Evolutionary conservation across 2,888 invertebrate species (phyloP).

Genomic region (Parapristionchus giblindavisi): DNA sequence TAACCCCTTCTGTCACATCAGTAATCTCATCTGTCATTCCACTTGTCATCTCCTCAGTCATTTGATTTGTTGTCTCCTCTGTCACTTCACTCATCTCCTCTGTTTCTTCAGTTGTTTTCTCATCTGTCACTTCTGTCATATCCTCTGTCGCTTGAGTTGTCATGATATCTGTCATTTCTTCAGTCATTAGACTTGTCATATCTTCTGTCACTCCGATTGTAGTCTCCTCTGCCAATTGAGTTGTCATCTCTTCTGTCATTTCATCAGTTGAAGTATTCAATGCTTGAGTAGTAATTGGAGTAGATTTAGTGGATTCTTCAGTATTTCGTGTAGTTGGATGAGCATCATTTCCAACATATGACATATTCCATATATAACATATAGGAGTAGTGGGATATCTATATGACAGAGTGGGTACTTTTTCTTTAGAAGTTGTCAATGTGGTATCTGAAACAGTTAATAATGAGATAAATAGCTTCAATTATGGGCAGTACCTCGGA

Average conservation of each 20-base stretch:
- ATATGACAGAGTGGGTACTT: slow-evolving; percentile 7
- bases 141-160: too few relatives aligned
- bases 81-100: too few relatives aligned
- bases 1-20: too few relatives aligned
- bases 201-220: too few relatives aligned
- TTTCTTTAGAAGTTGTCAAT: background rate
- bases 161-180: too few relatives aligned
- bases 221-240: background rate
- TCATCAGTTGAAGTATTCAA: background rate
- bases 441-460: slow-evolving; percentile 17
- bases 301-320: background rate
- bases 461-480: background rate
- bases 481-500: background rate
- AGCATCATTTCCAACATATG: background rate
- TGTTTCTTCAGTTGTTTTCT: too few relatives aligned
- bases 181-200: too few relatives aligned
- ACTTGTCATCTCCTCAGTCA: too few relatives aligned
- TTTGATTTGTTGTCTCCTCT: too few relatives aligned
- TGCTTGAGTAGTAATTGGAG: background rate
- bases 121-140: too few relatives aligned
- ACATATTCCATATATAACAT: slow-evolving; percentile 21
- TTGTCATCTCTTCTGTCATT: background rate
- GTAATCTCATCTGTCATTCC: too few relatives aligned
- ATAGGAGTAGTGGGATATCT: slow-evolving; percentile 18
- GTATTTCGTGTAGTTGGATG: background rate